Base-by-base conservation (phyloP, 2,888 invertebrate genomes). In the Ornithoptera priamus region DNA sequence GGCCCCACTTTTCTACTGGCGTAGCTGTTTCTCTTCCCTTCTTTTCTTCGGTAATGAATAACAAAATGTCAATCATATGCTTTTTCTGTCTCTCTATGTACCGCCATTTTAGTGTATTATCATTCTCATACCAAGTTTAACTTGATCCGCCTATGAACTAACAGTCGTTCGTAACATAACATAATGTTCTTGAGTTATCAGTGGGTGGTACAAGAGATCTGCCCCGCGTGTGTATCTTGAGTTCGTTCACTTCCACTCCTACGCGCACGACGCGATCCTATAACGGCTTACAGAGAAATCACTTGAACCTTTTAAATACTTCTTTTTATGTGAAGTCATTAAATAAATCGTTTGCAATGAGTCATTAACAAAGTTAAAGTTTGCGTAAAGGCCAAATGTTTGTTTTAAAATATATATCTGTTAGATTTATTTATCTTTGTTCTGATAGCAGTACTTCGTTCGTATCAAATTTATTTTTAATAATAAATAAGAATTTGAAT, bases 231-330 rank as follows among this genome's bases (percentile, higher is more conserved):
- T 20, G 58, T 58, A 56, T 50, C 67, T 36, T 61, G 57, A 65
- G 71, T 73, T 72, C 69, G 60, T 71, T 72, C 69, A 72, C 72
- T 66, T 68, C 50, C 57, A 67, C 69, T 66, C 71, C 73, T 63
- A 71, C 71, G 67, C 63, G 22, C 39, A n/a, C n/a, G 24, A 20
- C n/a, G 61, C 57, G 69, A 69, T 69, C 62, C 69, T 65, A 62
- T 69, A 62, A 65, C 62, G 57, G 56, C 61, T 61, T 46, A 46
- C 39, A 42, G 36, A 61, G 24, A 69, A 61, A 64, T 63, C 59
- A 42, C 57, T n/a, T 30, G 17, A 65, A 62, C 61, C 65, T 62
- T 65, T 69, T 69, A 36, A 69, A 69, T 62, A 57, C 57, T 39
- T 39, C 20, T 46, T 58, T 58, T 58, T 69, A 65, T 46, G 60